Conservation (phyloP, 2,888 invertebrate species). For the Drosophila yooni region DNA sequence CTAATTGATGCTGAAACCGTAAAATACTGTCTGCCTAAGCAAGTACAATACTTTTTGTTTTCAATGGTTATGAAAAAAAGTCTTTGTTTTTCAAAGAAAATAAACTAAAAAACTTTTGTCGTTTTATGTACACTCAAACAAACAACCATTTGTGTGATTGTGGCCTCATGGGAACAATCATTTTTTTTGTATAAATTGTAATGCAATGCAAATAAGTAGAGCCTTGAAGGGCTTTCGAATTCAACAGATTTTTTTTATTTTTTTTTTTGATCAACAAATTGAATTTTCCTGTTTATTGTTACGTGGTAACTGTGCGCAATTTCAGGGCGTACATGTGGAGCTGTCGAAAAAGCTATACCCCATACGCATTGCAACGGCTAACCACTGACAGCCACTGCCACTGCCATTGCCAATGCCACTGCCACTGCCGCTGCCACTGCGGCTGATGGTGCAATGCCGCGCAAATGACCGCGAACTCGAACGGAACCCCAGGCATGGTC, state of each 20-base stretch:
- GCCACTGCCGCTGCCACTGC: conserved; percentile 16
- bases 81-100: background rate
- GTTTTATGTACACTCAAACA: background rate
- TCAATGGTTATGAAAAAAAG: background rate
- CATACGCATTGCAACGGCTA: conserved; percentile 26
- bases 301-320: conserved; percentile 7
- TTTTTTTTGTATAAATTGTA: background rate
- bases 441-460: conserved; percentile 19
- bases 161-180: background rate
- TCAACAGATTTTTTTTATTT: conserved; percentile 24
- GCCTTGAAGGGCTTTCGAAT: conserved; percentile 21
- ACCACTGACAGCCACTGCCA: conserved; percentile 27
- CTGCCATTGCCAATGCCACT: conserved; percentile 10
- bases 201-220: background rate
- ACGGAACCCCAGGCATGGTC: conserved; percentile 24
- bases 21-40: background rate
- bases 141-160: background rate
- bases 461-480: conserved; percentile 39
- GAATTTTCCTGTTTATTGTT: conserved; percentile 64
- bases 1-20: background rate
- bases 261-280: conserved; percentile 62
- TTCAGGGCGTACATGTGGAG: conserved; percentile 24
- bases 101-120: background rate
- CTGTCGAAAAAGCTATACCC: conserved; percentile 41
- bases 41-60: background rate